phyloP scores from a whole-genome alignment of 30 jellyfish, hydroid and myxozoan species.

The Rhopilema esculentum region DNA sequence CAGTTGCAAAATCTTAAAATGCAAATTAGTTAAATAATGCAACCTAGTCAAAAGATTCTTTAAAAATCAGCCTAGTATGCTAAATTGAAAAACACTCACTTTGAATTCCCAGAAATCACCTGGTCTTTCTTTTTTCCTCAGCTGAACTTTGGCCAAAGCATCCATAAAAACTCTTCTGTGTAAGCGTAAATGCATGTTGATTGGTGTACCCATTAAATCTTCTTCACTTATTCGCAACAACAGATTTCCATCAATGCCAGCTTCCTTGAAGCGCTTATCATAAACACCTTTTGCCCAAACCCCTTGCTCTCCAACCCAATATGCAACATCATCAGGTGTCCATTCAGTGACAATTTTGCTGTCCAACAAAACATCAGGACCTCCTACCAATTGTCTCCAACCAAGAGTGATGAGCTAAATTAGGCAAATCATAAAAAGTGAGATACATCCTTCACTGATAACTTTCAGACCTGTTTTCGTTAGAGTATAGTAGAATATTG shows the following conservation, averaged over 20 bases:
- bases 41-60: background rate
- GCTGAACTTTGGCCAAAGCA: slow-evolving; percentile 41
- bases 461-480: background rate
- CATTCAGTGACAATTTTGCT: slow-evolving; percentile 81
- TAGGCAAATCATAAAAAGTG: background rate
- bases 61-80: no score
- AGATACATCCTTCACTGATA: background rate
- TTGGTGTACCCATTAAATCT: slow-evolving; percentile 73
- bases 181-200: slow-evolving; percentile 72
- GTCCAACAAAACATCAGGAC: slow-evolving; percentile 60
- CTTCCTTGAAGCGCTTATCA: slow-evolving; percentile 76
- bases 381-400: slow-evolving; percentile 50
- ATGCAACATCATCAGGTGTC: slow-evolving; percentile 91
- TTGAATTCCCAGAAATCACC: slow-evolving; percentile 89
- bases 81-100: slow-evolving; percentile 33
- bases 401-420: slow-evolving; percentile 79
- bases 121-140: slow-evolving; percentile 38
- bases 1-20: background rate
- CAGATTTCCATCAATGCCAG: slow-evolving; percentile 93
- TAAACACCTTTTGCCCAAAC: slow-evolving; percentile 88
- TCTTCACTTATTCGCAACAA: slow-evolving; percentile 69
- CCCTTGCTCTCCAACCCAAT: slow-evolving; percentile 96
- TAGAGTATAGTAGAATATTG: no score
- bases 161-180: slow-evolving; percentile 79
- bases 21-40: background rate